phyloP scores from a whole-genome alignment of 1,140 invertebrate species.

The Temnothorax curvispinosus region DNA sequence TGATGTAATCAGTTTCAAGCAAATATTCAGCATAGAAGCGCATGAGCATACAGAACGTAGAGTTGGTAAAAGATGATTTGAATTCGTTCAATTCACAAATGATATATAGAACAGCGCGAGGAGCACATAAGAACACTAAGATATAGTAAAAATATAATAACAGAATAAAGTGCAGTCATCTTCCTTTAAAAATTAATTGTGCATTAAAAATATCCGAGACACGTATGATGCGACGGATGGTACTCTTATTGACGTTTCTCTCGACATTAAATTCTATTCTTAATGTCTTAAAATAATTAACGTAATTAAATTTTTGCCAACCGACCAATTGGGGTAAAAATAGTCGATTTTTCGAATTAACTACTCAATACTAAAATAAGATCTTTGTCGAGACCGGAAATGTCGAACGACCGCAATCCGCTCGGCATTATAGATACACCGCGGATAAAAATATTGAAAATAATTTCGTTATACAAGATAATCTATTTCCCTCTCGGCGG shows the following conservation, averaged over 20 bases:
- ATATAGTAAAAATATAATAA: not conserved
- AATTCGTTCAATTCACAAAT: not conserved
- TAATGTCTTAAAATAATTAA: not conserved
- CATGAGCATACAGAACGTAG: not conserved
- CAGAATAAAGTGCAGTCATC: not conserved
- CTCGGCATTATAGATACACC: not conserved
- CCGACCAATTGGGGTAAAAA: not conserved
- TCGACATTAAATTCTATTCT: not conserved
- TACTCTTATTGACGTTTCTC: not conserved
- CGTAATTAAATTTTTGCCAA: not conserved
- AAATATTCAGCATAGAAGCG: constrained; percentile 31
- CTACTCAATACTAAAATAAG: not conserved
- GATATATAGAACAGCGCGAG: not conserved
- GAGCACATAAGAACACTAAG: no score
- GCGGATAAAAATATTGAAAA: not conserved
- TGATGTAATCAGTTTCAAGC: constrained; percentile 1
- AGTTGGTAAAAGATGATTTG: not conserved
- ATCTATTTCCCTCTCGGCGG: not conserved
- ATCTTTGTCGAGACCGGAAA: not conserved
- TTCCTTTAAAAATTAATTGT: not conserved
- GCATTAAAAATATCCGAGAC: not conserved
- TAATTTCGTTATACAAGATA: constrained; percentile 9
- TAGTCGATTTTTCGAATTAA: no score
- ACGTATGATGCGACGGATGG: no score
- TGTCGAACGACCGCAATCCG: constrained; percentile 8